Evolutionary conservation across 2,797 vertebrate genomes (phyloP).

Genomic region (Parotocinclus haroldoi): DNA sequence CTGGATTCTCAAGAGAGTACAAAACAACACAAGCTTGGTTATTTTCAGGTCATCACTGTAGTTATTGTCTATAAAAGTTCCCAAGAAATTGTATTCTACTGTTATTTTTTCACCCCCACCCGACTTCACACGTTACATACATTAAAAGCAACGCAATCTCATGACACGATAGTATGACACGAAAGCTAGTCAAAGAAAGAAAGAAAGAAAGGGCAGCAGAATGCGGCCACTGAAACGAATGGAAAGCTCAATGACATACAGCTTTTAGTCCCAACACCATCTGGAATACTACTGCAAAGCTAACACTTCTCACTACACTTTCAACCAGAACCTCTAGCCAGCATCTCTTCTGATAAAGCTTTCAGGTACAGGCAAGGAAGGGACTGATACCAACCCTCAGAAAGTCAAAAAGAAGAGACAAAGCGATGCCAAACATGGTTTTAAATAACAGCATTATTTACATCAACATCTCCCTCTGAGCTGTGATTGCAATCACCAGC

Average conservation of each 20-base stretch:
- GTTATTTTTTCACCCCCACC: slow-evolving; percentile 33
- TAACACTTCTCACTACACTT: slow-evolving; percentile 53
- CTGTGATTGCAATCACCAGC: slow-evolving; percentile 20
- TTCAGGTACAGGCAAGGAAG: slow-evolving; percentile 44
- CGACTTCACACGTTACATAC: slow-evolving; percentile 50
- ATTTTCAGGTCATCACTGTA: slow-evolving; percentile 45
- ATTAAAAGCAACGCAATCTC: slow-evolving; percentile 53
- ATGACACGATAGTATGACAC: slow-evolving; percentile 50
- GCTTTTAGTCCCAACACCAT: slow-evolving; percentile 41
- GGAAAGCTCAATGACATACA: slow-evolving; percentile 41
- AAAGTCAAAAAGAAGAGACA: not conserved
- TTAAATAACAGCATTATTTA: slow-evolving; percentile 38
- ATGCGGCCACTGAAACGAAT: slow-evolving; percentile 14
- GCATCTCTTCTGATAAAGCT: slow-evolving; percentile 49
- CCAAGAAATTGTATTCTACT: slow-evolving; percentile 43
- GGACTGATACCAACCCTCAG: slow-evolving; percentile 26
- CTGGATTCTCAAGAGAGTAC: slow-evolving; percentile 40
- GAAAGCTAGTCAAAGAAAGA: slow-evolving; percentile 46
- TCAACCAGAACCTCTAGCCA: slow-evolving; percentile 46
- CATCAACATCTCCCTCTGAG: slow-evolving; percentile 30
- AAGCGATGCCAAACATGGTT: slow-evolving; percentile 14
- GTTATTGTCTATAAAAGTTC: slow-evolving; percentile 46
- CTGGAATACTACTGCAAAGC: slow-evolving; percentile 48
- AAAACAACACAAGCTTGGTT: slow-evolving; percentile 42
- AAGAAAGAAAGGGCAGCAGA: slow-evolving; percentile 3